Evolutionary conservation across 2,888 invertebrate species (phyloP).

Genomic region (Ectemnius cavifrons): DNA sequence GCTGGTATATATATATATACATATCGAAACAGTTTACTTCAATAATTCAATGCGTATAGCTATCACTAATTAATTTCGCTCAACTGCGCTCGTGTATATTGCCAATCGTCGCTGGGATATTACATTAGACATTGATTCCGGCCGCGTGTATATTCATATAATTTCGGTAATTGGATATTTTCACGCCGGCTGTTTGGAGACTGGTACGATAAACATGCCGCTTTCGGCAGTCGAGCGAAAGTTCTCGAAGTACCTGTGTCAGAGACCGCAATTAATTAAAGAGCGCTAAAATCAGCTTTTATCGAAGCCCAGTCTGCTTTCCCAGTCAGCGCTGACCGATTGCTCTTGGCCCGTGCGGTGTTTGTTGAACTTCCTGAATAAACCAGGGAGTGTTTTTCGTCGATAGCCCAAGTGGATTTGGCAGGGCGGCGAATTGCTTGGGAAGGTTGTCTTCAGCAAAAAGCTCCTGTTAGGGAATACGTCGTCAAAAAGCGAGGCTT

Average conservation of each 20-base stretch:
- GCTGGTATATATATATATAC: not conserved
- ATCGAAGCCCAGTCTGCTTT: not conserved
- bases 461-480: conserved; percentile 18
- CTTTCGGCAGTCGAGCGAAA: not conserved
- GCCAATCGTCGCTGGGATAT: not conserved
- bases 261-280: not conserved
- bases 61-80: not conserved
- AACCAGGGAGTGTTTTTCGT: conserved; percentile 13
- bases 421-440: conserved; percentile 16
- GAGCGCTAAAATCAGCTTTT: conserved; percentile 4
- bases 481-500: conserved; percentile 35
- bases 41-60: not conserved
- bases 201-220: not conserved
- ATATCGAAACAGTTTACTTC: not conserved
- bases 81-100: not conserved
- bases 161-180: conserved; percentile 3
- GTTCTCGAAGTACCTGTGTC: not conserved
- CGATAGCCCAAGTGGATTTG: conserved; percentile 19
- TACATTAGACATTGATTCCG: not conserved
- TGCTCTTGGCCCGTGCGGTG: conserved; percentile 10
- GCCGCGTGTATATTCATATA: not conserved
- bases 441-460: conserved; percentile 44
- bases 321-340: not conserved
- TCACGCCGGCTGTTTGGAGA: not conserved
- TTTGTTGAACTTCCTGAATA: conserved; percentile 25